Conservation (phyloP, 2,888 invertebrate species). For the Coelogynopora nodosa region DNA sequence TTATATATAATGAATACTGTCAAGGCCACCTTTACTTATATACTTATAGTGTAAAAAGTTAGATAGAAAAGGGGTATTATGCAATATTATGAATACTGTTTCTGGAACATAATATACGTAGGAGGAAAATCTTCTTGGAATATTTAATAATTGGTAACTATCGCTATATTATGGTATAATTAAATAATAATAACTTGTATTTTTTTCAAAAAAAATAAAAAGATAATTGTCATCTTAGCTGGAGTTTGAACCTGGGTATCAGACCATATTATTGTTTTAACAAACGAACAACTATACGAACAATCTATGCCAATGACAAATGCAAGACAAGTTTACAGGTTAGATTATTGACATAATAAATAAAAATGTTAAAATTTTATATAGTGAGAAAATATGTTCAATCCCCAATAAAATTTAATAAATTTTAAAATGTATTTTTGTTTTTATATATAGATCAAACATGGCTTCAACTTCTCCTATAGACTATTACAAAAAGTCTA, state of each 20-base stretch:
- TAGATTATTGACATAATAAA: neutral
- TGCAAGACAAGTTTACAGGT: neutral
- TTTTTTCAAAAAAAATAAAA: neutral
- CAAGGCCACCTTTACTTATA: too few relatives aligned
- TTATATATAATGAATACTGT: too few relatives aligned
- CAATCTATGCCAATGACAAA: neutral
- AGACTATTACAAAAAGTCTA: neutral
- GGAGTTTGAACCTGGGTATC: neutral
- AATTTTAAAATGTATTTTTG: neutral
- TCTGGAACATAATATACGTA: neutral
- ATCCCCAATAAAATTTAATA: neutral
- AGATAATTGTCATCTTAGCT: neutral
- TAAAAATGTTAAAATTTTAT: neutral
- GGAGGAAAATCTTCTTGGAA: neutral
- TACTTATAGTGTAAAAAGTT: neutral
- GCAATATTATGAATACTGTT: neutral
- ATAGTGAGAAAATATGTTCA: neutral
- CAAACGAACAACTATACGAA: neutral
- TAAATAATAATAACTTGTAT: neutral
- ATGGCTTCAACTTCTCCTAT: neutral
- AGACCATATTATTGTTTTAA: neutral
- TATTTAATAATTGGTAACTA: neutral
- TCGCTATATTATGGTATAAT: neutral
- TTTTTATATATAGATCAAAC: neutral
- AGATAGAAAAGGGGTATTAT: neutral